These are phyloP conservation scores for Montipora sp. DNA, from an alignment of 64 coral and sea anemone genomes.

Conservation along the genomic window DNA sequence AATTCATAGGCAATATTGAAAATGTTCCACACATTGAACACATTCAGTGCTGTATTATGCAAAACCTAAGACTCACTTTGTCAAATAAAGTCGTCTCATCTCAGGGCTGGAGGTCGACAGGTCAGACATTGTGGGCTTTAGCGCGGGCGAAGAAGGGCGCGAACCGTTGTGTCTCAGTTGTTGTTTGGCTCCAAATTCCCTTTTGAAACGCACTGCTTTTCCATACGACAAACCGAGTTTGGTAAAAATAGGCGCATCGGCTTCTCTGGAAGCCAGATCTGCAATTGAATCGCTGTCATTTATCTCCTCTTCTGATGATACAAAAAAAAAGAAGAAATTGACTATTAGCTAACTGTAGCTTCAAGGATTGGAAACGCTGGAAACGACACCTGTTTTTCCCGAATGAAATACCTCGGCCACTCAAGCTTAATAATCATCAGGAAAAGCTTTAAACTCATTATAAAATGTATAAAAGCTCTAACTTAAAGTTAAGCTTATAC, in stretches of 20 bases:
- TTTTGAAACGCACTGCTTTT: conserved; percentile 46
- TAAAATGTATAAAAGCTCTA: too few relatives aligned
- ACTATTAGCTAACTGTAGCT: too few relatives aligned
- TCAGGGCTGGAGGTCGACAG: conserved; percentile 15
- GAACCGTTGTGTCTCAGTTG: background rate
- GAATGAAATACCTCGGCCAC: too few relatives aligned
- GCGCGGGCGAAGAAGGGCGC: background rate
- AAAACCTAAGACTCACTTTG: conserved; percentile 32
- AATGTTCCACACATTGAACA: background rate
- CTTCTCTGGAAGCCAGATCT: background rate
- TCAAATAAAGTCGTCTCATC: conserved; percentile 33
- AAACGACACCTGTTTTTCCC: too few relatives aligned
- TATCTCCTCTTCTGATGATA: background rate
- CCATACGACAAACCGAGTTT: conserved; percentile 45
- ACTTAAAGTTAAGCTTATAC: too few relatives aligned
- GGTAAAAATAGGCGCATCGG: conserved; percentile 40
- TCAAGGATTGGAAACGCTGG: too few relatives aligned
- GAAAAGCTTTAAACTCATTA: too few relatives aligned
- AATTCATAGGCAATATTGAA: background rate
- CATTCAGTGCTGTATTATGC: too few relatives aligned
- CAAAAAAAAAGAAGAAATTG: too few relatives aligned
- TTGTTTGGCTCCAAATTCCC: conserved; percentile 13
- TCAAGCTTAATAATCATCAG: too few relatives aligned
- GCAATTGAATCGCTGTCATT: background rate
- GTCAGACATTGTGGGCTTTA: conserved; percentile 47